Evolutionary conservation across 2,113 vertebrate genomes (phyloP).

Genomic region (Lanius ludovicianus): DNA sequence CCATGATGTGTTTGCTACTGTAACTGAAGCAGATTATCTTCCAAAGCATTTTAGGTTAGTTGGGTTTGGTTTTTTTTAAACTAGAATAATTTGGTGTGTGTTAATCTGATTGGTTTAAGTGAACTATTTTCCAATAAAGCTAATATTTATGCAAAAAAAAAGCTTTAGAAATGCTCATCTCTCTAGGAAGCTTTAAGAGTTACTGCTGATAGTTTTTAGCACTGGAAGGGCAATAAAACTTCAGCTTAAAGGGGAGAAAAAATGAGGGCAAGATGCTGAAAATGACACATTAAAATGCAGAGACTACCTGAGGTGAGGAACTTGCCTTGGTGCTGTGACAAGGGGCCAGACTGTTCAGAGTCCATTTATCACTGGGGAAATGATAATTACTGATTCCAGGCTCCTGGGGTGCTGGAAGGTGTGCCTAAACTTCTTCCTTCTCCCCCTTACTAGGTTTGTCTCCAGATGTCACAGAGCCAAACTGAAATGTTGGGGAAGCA

Average conservation of each 20-base stretch:
- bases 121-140: constrained; percentile 68
- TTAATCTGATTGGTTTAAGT: constrained; percentile 63
- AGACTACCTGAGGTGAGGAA: background rate
- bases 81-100: constrained; percentile 57
- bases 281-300: background rate
- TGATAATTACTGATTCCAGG: background rate
- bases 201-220: background rate
- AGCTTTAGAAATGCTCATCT: constrained; percentile 52
- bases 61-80: constrained; percentile 21
- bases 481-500: fast-evolving
- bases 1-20: constrained; percentile 60
- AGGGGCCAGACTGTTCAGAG: background rate
- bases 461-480: background rate
- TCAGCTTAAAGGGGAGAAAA: background rate
- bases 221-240: background rate
- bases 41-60: constrained; percentile 53
- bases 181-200: constrained; percentile 14
- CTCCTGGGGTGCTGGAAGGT: background rate
- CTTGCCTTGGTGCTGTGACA: background rate
- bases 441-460: background rate
- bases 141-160: constrained; percentile 64
- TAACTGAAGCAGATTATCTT: constrained; percentile 57
- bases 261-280: background rate
- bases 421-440: background rate
- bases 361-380: background rate